Conservation (phyloP, 2,113 vertebrate species). For the Genyomyrus donnyi region DNA sequence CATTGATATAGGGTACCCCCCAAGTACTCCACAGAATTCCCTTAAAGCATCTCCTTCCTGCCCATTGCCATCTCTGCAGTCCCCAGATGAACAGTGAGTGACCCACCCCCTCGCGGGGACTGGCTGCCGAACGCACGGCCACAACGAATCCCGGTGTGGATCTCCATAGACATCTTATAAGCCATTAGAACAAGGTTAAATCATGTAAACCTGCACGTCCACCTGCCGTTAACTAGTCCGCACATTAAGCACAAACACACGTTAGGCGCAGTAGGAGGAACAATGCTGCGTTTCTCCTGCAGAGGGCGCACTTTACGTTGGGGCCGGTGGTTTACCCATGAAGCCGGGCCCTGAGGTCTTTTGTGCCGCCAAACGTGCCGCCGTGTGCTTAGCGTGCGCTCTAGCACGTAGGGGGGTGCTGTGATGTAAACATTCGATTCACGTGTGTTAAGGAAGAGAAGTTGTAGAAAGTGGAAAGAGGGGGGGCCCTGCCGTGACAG, state of each 20-base stretch:
- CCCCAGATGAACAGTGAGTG: constrained; percentile 40
- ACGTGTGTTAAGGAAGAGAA: constrained; percentile 52
- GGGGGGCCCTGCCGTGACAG: constrained; percentile 10
- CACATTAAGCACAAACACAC: constrained; percentile 62
- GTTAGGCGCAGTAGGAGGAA: constrained; percentile 34
- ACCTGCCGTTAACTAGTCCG: constrained; percentile 64
- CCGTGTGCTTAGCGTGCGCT: constrained; percentile 64
- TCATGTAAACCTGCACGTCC: constrained; percentile 73
- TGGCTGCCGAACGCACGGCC: constrained; percentile 38
- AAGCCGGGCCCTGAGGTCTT: neutral
- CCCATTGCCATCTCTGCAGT: constrained; percentile 22
- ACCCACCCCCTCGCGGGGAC: constrained; percentile 38
- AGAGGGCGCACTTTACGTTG: neutral
- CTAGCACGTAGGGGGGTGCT: constrained; percentile 61
- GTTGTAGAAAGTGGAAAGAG: constrained; percentile 41
- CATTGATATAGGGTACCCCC: constrained; percentile 53
- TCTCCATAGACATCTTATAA: constrained; percentile 54
- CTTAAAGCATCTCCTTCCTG: constrained; percentile 42
- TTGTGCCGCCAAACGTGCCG: constrained; percentile 46
- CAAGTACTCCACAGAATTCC: constrained; percentile 38
- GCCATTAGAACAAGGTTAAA: constrained; percentile 45
- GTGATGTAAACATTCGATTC: constrained; percentile 73
- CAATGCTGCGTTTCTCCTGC: neutral
- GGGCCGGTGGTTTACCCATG: neutral
- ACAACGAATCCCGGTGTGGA: constrained; percentile 60